Base-by-base conservation (phyloP, 2,113 vertebrate species). In the Tragelaphus strepsiceros region DNA sequence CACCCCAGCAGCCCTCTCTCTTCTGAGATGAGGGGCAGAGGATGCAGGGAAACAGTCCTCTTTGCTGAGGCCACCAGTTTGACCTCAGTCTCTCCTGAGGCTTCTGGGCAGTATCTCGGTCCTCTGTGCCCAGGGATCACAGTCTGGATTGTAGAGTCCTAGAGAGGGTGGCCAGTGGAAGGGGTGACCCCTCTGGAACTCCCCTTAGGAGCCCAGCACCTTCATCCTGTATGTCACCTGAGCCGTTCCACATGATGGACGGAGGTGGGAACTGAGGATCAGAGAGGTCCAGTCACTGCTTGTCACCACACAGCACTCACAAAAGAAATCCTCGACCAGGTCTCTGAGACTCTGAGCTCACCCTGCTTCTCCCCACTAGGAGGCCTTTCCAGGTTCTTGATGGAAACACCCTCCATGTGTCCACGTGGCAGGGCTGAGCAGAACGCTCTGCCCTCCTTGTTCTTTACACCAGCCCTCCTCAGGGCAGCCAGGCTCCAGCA, bases 1-100 rank as follows among this genome's bases (percentile, higher is more conserved):
- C 6, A 7, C 14, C 15, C 10, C 3, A n/a, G 26, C 26, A 14
- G 0, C 53, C 14, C 81, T 59, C n/a, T 82, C 26, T 74, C 43
- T 19, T 49, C 53, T 2, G 16, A 43, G 88, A 15, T 35, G 32
- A 91, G 51, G 3, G 39, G n/a, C 28, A 4, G 58, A 56, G 64
- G 46, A 39, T 14, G 10, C 24, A 56, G 43, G 82, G 46, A 15
- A 58, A 30, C 2, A n/a, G 10, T 1, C 28, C 35, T 35, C 35
- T 24, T 17, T 0, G 35, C n/a, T n/a, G 43, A 6, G 1, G 30
- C 8, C 49, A 2, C 8, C 0, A 7, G n/a, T 32, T 32, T 13
- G 54, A 39, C 5, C 39, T 9, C 49, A 7, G 12, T 10, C 28
- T 2, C 80, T 35, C 32, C 62, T 67, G 62, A 67, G 62, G 62